Base-by-base conservation (phyloP, 2,113 vertebrate genomes). In the Vanacampus margaritifer region DNA sequence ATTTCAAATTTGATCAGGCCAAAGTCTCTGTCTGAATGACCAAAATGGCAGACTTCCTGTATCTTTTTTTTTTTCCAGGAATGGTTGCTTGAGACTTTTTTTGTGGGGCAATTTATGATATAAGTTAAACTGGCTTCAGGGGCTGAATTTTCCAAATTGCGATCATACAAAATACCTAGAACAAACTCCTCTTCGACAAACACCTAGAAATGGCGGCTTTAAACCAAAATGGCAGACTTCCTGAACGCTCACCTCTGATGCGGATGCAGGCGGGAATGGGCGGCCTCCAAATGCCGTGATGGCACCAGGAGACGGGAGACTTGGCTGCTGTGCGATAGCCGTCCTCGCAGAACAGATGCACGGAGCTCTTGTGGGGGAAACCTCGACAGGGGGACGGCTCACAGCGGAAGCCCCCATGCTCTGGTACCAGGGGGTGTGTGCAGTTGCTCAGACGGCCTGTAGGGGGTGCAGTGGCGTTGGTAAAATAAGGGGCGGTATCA, bases 371-470 rank as follows among this genome's bases (percentile, higher is more conserved):
- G 1, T 68, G 86, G 43, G 81, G 75, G 67, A 92, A 93, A 3
- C 90, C 90, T 14, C 76, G 75, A 45, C 92, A 93, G 1, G 92
- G 92, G 0, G 89, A 88, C 3, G 90, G 86, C 0, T 88, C 82
- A 2, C 91, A 93, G 75, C 81, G 88, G 83, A 92, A 92, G 2
- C 90, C 86, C 2, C 87, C 91, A 21, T 91, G 87, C 51, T 91
- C 91, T 0, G 84, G 84, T 4, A 91, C 69, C 68, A 92, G 65
- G 0, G 92, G 92, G 69, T 90, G 84, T 3, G 70, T 75, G 76
- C 92, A 92, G 78, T 91, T 90, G 64, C 36, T 74, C 67, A 70
- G 67, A 35, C 69, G 76, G 71, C 87, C 90, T 91, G 28, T 45
- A 21, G 63, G 11, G 23, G 13, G 21, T 8, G 24, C 9, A 6